Base-by-base conservation (phyloP, 2,113 vertebrate species). In the Ctenomys sociabilis region DNA sequence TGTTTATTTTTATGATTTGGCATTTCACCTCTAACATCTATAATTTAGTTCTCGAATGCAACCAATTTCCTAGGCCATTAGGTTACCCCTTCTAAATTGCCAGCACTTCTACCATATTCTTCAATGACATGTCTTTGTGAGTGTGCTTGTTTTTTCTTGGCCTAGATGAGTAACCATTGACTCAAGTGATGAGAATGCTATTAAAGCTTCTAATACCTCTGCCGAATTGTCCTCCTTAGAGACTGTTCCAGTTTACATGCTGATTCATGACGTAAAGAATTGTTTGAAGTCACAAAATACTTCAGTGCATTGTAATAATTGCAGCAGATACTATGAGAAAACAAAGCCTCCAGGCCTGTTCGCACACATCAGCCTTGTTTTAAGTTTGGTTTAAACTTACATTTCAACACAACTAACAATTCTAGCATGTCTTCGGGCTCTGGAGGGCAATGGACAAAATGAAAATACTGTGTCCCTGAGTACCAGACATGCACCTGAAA, bases 241-340 rank as follows among this genome's bases (percentile, higher is more conserved):
- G 35, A 30, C 30, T 83, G 68, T 73, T 90, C 19, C 30, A 86
- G 61, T 92, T 86, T 95, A 73, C 49, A 80, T 82, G 43, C 70
- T 75, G 22, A 75, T 77, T 89, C 83, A 59, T 52, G 59, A n/a
- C 59, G 64, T 1, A 24, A 92, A 95, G 61, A 26, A 21, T 24
- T 63, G 61, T 26, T 26, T 63, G 22, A 24, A 26, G 77, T 85
- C 64, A 85, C 7, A 26, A 88, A 92, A 63, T 81, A 57, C 32
- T 94, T 95, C 64, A 96, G 84, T 82, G 49, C 64, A 73, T 73
- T 88, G 86, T 16, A 19, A 96, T 66, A 78, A 43, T 73, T 80
- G 86, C 26, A 57, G 35, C 82, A 97, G 83, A 77, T 94, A 77
- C 32, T 37, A 28, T 73, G 83, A 85, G 82, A 94, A 91, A 90